Conservation (phyloP, 1,140 invertebrate species). For the Eumaeus atala region DNA sequence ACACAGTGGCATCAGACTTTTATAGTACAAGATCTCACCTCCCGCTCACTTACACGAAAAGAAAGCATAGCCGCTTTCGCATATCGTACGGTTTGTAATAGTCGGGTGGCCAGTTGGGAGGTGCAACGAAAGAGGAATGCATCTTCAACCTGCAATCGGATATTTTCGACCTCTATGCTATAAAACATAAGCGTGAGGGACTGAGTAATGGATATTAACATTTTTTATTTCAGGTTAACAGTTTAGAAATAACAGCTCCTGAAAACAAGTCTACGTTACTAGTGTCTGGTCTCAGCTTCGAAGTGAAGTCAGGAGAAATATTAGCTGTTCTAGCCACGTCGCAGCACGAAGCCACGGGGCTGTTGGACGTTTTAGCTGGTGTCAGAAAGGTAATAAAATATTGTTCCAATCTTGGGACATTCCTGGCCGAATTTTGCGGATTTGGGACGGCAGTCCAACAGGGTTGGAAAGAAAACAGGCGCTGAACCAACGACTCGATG, state of each 20-base stretch:
- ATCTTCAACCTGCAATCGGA: too few species aligned
- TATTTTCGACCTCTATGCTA: too few species aligned
- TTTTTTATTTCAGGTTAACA: constrained; percentile 64
- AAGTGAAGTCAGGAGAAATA: constrained; percentile 92
- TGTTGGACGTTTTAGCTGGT: constrained; percentile 88
- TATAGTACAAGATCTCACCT: too few species aligned
- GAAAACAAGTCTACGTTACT: constrained; percentile 70
- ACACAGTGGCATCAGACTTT: too few species aligned
- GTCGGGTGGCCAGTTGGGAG: too few species aligned
- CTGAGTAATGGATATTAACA: neutral
- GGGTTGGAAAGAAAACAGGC: neutral
- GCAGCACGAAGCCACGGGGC: constrained; percentile 84
- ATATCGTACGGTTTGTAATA: neutral
- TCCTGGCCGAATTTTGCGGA: neutral
- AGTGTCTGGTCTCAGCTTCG: constrained; percentile 66
- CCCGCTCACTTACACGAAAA: too few species aligned
- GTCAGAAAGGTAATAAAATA: constrained; percentile 73
- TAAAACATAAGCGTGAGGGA: too few species aligned
- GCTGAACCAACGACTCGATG: too few species aligned
- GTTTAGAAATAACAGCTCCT: constrained; percentile 74
- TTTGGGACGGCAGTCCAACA: neutral
- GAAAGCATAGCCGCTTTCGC: too few species aligned
- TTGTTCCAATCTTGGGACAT: neutral
- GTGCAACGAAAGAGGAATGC: too few species aligned
- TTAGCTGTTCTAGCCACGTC: constrained; percentile 91